phyloP scores from a whole-genome alignment of 2,888 invertebrate species.

The Scotopteryx bipunctaria region DNA sequence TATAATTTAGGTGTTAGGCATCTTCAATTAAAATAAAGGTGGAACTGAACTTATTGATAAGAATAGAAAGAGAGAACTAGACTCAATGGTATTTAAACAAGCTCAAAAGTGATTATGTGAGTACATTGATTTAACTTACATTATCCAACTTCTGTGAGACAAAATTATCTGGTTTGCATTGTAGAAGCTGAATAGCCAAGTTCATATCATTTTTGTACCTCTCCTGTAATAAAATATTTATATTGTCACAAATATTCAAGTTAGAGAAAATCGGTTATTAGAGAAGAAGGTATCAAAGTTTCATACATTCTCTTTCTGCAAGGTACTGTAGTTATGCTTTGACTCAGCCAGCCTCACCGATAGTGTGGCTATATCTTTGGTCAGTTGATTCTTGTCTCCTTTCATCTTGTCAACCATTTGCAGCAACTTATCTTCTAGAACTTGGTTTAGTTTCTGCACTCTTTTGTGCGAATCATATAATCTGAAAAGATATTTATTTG shows the following conservation, averaged over 20 bases:
- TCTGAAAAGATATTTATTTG: slow-evolving; percentile 70
- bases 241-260: neutral
- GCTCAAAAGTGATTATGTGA: neutral
- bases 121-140: slow-evolving; percentile 83
- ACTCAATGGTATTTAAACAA: neutral
- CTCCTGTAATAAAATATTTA: slow-evolving; percentile 84
- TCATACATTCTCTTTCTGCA: slow-evolving; percentile 93
- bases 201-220: slow-evolving; percentile 97
- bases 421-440: slow-evolving; percentile 95
- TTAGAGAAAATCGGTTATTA: neutral
- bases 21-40: too few species aligned
- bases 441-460: slow-evolving; percentile 97
- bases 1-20: too few species aligned
- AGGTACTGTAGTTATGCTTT: slow-evolving; percentile 91
- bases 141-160: slow-evolving; percentile 95
- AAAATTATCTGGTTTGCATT: slow-evolving; percentile 97
- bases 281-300: neutral
- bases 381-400: slow-evolving; percentile 92
- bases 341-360: slow-evolving; percentile 93
- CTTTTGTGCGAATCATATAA: slow-evolving; percentile 96
- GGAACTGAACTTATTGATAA: too few species aligned
- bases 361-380: slow-evolving; percentile 93
- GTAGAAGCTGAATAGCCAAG: slow-evolving; percentile 95
- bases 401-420: slow-evolving; percentile 96
- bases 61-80: too few species aligned